A percentile compares a stretch with the other conserved stretches of the same genome.
Evolutionary conservation across 2,113 vertebrate genomes (phyloP).

Genomic region (Aphyosemion australe): DNA sequence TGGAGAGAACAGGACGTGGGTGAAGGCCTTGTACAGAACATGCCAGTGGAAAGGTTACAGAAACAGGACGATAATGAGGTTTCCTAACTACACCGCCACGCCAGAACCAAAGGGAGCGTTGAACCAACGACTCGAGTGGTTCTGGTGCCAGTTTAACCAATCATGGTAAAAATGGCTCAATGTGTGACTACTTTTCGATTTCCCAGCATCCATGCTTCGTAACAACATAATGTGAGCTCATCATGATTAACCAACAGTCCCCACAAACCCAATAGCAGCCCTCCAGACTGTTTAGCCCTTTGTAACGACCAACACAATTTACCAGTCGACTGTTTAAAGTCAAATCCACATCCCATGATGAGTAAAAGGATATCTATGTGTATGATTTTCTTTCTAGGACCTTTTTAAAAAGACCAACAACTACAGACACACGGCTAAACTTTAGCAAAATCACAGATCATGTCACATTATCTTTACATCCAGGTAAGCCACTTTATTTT

Average conservation of each 20-base stretch:
- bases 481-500: conserved; percentile 38
- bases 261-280: conserved; percentile 62
- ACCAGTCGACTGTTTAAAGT: conserved; percentile 41
- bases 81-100: conserved; percentile 59
- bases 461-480: conserved; percentile 57
- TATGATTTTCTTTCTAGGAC: conserved; percentile 27
- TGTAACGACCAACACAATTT: conserved; percentile 53
- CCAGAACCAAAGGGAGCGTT: conserved; percentile 61
- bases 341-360: conserved; percentile 43
- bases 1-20: conserved; percentile 20
- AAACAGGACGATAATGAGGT: conserved; percentile 26
- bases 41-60: conserved; percentile 52
- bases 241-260: conserved; percentile 25
- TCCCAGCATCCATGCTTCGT: conserved; percentile 24
- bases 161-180: conserved; percentile 59
- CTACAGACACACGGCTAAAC: conserved; percentile 46
- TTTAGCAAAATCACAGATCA: conserved; percentile 56
- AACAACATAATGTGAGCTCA: conserved; percentile 26
- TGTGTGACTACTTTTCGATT: conserved; percentile 50
- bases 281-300: conserved; percentile 73
- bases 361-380: conserved; percentile 41
- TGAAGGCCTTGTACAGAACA: conserved; percentile 62
- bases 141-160: conserved; percentile 48
- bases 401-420: conserved; percentile 51
- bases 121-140: conserved; percentile 53